Evolutionary conservation across 2,888 invertebrate species (phyloP).

Genomic region (Drosophila nr. perissopoda): DNA sequence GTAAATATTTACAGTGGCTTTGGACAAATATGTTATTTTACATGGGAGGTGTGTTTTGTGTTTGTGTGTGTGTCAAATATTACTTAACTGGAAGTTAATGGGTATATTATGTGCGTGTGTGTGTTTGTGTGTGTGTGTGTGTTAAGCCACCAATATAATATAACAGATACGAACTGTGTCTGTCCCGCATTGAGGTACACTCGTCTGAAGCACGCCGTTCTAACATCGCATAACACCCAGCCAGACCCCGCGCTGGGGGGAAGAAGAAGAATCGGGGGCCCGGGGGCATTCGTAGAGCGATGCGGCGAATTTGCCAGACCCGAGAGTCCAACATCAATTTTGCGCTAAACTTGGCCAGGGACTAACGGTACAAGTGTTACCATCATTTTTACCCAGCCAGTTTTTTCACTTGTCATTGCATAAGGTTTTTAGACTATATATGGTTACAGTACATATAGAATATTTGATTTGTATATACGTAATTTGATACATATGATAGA

Average conservation of each 20-base stretch:
- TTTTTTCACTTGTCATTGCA: constrained; percentile 83
- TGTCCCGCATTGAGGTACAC: constrained; percentile 84
- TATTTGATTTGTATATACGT: constrained; percentile 2
- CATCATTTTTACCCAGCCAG: constrained; percentile 41
- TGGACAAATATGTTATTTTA: constrained; percentile 19
- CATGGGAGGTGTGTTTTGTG: constrained; percentile 1
- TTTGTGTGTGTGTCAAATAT: constrained; percentile 24
- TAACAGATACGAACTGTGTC: constrained; percentile 51
- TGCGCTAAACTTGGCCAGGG: constrained; percentile 79
- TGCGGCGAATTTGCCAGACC: constrained; percentile 78
- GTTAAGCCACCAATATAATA: constrained; percentile 55
- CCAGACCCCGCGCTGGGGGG: constrained; percentile 16
- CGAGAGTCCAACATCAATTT: constrained; percentile 85
- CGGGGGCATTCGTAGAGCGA: constrained; percentile 49
- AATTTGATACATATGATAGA: constrained; percentile 29
- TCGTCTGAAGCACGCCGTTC: constrained; percentile 81
- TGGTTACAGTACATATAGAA: constrained; percentile 48
- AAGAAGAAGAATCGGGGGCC: constrained; percentile 14
- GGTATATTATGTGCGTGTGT: constrained; percentile 13
- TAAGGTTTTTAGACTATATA: constrained; percentile 38
- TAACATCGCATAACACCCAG: constrained; percentile 61
- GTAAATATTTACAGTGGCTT: constrained; percentile 58
- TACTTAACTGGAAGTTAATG: constrained; percentile 35
- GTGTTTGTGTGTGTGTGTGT: constrained; percentile 35
- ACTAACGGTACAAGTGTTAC: constrained; percentile 27